Percentiles rank a stretch among this genome's conserved stretches.
Conservation (phyloP, 2,797 vertebrate species). For the Lagodon rhomboides region DNA sequence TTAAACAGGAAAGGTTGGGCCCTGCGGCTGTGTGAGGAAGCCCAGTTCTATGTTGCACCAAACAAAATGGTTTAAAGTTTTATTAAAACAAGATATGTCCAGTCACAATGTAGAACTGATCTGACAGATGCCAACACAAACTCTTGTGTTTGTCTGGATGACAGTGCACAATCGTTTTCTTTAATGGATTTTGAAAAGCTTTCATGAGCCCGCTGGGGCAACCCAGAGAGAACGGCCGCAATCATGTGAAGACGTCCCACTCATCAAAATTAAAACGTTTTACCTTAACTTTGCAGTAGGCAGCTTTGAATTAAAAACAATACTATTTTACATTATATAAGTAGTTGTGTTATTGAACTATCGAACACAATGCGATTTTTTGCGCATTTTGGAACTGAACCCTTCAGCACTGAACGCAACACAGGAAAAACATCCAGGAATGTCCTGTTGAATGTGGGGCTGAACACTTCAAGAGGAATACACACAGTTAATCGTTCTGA, state of each 20-base stretch:
- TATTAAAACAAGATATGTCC: neutral
- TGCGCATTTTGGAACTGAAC: neutral
- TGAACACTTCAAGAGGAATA: neutral
- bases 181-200: slow-evolving; percentile 6
- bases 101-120: neutral
- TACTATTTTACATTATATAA: neutral
- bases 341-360: neutral
- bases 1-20: neutral
- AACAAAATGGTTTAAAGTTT: neutral
- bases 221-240: neutral
- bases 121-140: slow-evolving; percentile 3
- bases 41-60: neutral
- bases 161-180: neutral
- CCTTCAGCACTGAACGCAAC: neutral
- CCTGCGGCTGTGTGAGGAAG: neutral
- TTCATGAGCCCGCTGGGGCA: neutral
- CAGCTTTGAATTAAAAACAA: neutral
- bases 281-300: neutral
- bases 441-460: neutral
- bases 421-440: neutral
- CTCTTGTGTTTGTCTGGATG: too few species aligned
- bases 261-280: neutral
- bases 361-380: neutral
- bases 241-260: neutral
- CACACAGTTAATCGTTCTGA: slow-evolving; percentile 4